Evolutionary conservation across 2,797 vertebrate species (phyloP).

Genomic region (Stomatorhinus walkeri): DNA sequence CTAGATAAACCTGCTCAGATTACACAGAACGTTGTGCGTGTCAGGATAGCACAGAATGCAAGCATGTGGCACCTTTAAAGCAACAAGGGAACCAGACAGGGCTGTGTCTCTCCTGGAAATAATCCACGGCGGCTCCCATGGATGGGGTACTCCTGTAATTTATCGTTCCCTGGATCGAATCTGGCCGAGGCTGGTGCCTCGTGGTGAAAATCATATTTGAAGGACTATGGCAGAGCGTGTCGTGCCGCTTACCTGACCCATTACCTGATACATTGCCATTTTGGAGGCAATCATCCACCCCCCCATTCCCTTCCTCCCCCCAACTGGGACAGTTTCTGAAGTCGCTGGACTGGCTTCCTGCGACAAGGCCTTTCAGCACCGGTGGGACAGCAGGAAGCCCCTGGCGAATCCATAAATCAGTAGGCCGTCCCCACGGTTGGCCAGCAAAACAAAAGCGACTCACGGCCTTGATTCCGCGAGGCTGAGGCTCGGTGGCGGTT

Average conservation of each 20-base stretch:
- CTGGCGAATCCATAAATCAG: background rate
- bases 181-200: background rate
- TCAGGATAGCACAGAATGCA: no score
- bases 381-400: background rate
- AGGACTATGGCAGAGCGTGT: background rate
- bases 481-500: background rate
- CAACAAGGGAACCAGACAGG: background rate
- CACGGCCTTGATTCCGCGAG: background rate
- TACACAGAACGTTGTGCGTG: background rate
- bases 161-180: background rate
- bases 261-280: slow-evolving; percentile 8
- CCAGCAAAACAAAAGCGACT: background rate
- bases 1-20: background rate
- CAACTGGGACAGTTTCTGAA: background rate
- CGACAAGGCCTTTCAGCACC: background rate
- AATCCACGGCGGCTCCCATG: background rate
- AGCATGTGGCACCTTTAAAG: background rate
- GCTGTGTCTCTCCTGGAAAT: background rate
- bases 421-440: no score
- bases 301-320: background rate
- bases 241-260: background rate
- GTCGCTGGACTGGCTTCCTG: background rate
- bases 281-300: background rate
- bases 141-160: background rate
- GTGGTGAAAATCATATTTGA: background rate